These are phyloP conservation scores for Lutraria rhynchaena DNA, from an alignment of 1,140 invertebrate genomes.

Conservation along the genomic window DNA sequence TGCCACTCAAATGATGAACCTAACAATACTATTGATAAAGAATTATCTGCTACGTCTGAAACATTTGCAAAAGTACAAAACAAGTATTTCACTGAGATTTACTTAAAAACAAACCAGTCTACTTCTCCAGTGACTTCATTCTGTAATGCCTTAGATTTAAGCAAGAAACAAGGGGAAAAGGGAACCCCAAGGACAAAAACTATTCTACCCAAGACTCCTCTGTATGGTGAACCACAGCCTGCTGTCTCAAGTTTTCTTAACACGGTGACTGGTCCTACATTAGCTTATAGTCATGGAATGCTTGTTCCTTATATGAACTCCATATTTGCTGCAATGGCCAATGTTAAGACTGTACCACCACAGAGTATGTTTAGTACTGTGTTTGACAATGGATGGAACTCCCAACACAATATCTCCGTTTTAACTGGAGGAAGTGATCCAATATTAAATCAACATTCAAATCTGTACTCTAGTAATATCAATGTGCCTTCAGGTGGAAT, in stretches of 20 bases:
- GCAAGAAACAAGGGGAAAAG: constrained; percentile 17
- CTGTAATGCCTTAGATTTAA: constrained; percentile 26
- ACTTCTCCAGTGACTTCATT: constrained; percentile 9
- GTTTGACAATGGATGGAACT: too few relatives aligned
- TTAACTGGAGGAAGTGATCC: not conserved
- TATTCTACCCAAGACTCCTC: not conserved
- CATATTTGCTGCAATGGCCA: constrained; percentile 38
- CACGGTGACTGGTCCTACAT: constrained; percentile 6
- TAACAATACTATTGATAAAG: not conserved
- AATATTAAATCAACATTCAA: constrained; percentile 13
- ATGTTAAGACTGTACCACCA: not conserved
- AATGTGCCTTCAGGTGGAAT: not conserved
- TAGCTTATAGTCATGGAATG: constrained; percentile 37
- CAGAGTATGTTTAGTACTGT: constrained; percentile 1
- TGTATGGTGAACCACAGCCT: constrained; percentile 20
- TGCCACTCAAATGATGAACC: not conserved
- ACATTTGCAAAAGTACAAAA: constrained; percentile 14
- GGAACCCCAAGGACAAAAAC: not conserved
- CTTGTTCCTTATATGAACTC: constrained; percentile 48
- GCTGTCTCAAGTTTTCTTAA: constrained; percentile 14
- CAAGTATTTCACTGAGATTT: constrained; percentile 34
- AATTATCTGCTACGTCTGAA: not conserved
- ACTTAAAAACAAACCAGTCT: not conserved
- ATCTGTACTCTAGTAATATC: not conserved
- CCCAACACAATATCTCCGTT: not conserved